Evolutionary conservation across 2,888 invertebrate genomes (phyloP).

Genomic region (Platycheirus rosarum): DNA sequence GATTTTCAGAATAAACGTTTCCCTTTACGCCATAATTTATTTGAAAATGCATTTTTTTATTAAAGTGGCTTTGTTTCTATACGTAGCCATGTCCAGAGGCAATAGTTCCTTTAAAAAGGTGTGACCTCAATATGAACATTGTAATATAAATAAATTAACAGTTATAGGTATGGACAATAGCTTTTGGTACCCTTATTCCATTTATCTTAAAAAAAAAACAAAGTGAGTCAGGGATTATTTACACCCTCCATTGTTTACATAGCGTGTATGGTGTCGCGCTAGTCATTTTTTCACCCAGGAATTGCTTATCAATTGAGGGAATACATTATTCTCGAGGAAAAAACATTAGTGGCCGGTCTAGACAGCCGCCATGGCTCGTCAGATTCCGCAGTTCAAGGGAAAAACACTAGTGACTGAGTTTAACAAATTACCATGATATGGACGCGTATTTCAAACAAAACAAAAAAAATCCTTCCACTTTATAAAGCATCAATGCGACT

Average conservation of each 20-base stretch:
- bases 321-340: constrained; percentile 31
- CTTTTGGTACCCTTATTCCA: constrained; percentile 1
- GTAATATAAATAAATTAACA: constrained; percentile 49
- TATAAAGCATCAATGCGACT: too few relatives aligned
- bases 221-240: constrained; percentile 30
- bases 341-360: constrained; percentile 53
- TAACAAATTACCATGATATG: constrained; percentile 67
- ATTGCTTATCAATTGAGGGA: constrained; percentile 61
- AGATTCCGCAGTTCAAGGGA: too few relatives aligned
- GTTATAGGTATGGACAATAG: neutral
- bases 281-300: too few relatives aligned
- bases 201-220: constrained; percentile 5
- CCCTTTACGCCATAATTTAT: too few relatives aligned
- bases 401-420: constrained; percentile 37
- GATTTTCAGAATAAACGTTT: too few relatives aligned
- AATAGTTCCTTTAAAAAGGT: constrained; percentile 13
- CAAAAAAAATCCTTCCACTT: too few relatives aligned
- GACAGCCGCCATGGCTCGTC: constrained; percentile 22
- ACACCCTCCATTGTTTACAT: constrained; percentile 16
- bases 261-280: constrained; percentile 58
- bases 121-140: constrained; percentile 32
- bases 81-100: too few relatives aligned
- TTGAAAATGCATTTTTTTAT: too few relatives aligned
- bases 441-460: constrained; percentile 33
- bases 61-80: too few relatives aligned